These are phyloP conservation scores for Lichenostomus cassidix DNA, from an alignment of 2,113 vertebrate genomes.

Conservation along the genomic window DNA sequence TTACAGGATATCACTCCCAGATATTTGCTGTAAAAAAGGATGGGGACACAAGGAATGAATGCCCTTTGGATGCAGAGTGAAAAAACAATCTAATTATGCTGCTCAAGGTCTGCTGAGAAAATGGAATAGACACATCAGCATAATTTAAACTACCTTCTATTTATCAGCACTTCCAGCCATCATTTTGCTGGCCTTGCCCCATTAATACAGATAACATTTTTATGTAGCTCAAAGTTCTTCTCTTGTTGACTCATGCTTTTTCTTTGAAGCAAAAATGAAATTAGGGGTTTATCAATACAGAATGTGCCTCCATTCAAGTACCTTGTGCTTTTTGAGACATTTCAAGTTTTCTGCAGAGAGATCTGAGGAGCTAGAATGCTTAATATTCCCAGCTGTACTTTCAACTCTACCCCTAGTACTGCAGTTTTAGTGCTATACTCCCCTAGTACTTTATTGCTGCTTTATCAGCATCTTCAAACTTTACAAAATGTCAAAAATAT, in stretches of 20 bases:
- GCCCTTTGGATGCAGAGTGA: not conserved
- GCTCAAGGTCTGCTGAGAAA: constrained; percentile 12
- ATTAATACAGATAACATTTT: constrained; percentile 48
- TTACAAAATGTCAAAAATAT: constrained; percentile 8
- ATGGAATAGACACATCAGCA: constrained; percentile 30
- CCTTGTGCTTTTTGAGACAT: not conserved
- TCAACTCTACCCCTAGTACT: not conserved
- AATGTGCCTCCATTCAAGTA: not conserved
- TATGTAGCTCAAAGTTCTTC: constrained; percentile 5
- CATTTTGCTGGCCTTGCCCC: constrained; percentile 16
- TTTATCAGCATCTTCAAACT: constrained; percentile 1
- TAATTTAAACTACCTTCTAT: constrained; percentile 39
- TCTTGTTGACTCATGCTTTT: constrained; percentile 38
- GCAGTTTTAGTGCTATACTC: not conserved
- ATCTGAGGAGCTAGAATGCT: not conserved
- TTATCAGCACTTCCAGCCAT: constrained; percentile 27
- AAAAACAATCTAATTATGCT: constrained; percentile 22
- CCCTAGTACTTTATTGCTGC: not conserved
- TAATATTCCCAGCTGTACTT: not conserved
- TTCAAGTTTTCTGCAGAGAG: not conserved
- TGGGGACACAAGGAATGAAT: not conserved
- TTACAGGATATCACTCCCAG: not conserved
- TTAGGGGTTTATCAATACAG: constrained; percentile 1
- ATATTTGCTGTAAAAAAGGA: not conserved
- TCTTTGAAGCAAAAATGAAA: constrained; percentile 26